phyloP scores from a whole-genome alignment of 2,113 vertebrate genomes.

The Hyperoodon ampullatus region DNA sequence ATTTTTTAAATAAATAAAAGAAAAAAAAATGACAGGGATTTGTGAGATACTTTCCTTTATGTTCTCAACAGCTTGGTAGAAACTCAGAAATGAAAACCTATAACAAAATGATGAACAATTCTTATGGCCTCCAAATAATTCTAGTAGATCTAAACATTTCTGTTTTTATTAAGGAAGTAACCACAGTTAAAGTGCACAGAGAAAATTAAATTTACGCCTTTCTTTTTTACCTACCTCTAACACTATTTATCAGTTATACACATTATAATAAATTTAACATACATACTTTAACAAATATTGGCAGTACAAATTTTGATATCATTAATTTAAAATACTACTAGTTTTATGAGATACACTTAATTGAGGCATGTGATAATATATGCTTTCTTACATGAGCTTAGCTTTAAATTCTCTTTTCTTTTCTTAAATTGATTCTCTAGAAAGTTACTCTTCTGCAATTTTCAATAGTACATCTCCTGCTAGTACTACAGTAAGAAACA shows the following conservation, averaged over 20 bases:
- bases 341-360: background rate
- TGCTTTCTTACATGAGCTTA: background rate
- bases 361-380: background rate
- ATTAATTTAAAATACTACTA: background rate
- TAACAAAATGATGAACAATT: background rate
- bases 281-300: background rate
- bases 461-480: background rate
- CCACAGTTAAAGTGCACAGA: background rate
- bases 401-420: background rate
- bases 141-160: background rate
- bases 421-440: background rate
- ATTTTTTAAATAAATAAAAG: background rate
- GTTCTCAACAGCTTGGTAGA: background rate
- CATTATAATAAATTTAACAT: background rate
- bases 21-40: background rate
- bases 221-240: background rate
- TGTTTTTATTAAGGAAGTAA: background rate
- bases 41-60: background rate
- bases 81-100: background rate
- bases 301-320: background rate
- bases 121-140: background rate
- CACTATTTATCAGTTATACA: background rate
- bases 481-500: constrained; percentile 33
- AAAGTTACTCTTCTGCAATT: background rate
- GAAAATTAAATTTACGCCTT: background rate